Percentiles rank a stretch among this genome's conserved stretches.
These are phyloP conservation scores for Hyles euphorbiae DNA, from an alignment of 1,140 invertebrate genomes.

Conservation along the genomic window DNA sequence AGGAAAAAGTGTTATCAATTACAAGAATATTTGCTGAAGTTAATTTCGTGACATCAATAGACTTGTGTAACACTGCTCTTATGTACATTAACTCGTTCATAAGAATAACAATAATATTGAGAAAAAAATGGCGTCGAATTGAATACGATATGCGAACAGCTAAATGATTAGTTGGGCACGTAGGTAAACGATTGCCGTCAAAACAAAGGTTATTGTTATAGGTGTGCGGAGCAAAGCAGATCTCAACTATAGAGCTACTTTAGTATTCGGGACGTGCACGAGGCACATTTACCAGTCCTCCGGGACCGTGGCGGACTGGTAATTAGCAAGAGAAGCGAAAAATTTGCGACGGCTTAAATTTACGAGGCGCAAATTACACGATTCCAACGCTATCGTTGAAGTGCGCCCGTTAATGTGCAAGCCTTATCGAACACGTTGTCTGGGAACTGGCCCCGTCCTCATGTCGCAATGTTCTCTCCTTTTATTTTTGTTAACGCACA, in stretches of 20 bases:
- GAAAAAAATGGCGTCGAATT: background rate
- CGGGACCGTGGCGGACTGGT: conserved; percentile 66
- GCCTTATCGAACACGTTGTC: conserved; percentile 59
- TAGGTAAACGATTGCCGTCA: conserved; percentile 60
- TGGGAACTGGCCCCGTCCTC: conserved; percentile 5
- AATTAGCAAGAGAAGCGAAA: conserved; percentile 72
- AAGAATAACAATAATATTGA: no score
- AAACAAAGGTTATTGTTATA: conserved; percentile 71
- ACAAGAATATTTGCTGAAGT: conserved; percentile 3
- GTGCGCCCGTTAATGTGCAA: conserved; percentile 64
- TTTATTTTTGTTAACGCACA: no score
- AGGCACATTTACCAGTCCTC: conserved; percentile 68
- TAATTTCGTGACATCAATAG: background rate
- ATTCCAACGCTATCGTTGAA: conserved; percentile 67
- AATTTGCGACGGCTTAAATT: conserved; percentile 72
- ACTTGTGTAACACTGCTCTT: no score
- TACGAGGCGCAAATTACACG: conserved; percentile 73
- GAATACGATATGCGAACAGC: conserved; percentile 26
- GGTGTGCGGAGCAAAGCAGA: conserved; percentile 44
- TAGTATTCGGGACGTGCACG: conserved; percentile 66
- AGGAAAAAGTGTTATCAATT: conserved; percentile 24
- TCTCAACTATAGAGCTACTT: conserved; percentile 50
- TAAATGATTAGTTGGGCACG: conserved; percentile 57
- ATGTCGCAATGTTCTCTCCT: background rate
- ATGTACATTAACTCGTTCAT: no score